Evolutionary conservation across 2,888 invertebrate species (phyloP).

Genomic region (Callyntrura guangdongensis): DNA sequence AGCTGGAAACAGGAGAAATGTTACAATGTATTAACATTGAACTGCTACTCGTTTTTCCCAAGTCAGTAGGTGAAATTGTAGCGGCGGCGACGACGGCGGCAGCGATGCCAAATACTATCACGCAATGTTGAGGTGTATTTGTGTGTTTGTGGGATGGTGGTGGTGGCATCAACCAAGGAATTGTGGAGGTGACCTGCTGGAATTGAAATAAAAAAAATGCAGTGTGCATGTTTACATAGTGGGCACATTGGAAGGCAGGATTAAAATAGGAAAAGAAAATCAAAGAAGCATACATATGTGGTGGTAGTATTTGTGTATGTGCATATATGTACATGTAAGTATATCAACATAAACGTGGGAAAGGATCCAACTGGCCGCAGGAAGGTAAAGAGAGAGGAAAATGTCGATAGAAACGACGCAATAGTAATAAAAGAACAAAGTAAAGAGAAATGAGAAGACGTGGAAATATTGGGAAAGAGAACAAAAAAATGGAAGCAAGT

Average conservation of each 20-base stretch:
- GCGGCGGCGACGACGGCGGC: too few species aligned
- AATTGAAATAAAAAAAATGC: constrained; percentile 27
- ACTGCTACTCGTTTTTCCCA: constrained; percentile 12
- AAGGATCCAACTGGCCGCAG: neutral
- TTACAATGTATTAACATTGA: neutral
- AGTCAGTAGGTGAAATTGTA: neutral
- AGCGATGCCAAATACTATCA: neutral
- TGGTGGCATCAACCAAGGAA: constrained; percentile 16
- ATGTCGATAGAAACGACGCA: too few species aligned
- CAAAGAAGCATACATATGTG: neutral
- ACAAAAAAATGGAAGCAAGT: neutral
- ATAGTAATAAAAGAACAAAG: neutral
- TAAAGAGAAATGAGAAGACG: neutral
- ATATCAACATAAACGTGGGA: neutral
- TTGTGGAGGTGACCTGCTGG: constrained; percentile 48
- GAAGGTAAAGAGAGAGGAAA: neutral
- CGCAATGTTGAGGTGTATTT: neutral
- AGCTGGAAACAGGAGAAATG: neutral
- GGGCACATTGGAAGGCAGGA: neutral
- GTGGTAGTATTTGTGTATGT: neutral
- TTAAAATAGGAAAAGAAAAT: too few species aligned
- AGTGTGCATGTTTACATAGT: neutral
- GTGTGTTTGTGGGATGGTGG: neutral
- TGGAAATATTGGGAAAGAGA: neutral
- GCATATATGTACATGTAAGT: too few species aligned